Evolutionary conservation across 2,888 invertebrate genomes (phyloP), one percentile per base, ranked within the genome.

Genomic region (Pocota personata): DNA sequence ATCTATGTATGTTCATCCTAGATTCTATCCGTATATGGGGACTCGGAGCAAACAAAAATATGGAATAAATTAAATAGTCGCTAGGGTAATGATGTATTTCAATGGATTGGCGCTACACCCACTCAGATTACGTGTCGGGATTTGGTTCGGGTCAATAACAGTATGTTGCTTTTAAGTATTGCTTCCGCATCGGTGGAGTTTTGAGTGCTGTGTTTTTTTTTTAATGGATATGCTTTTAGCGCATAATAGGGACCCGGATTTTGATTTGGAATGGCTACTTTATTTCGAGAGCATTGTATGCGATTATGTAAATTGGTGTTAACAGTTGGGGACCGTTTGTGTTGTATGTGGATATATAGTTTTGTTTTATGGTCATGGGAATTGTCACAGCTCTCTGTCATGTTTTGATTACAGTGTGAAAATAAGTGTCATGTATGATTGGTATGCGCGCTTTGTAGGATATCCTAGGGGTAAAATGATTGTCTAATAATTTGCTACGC

Each of bases 301-400:
- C 35, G 57, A 58, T 67, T 76, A 76, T 76, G 76, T 48, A 76
- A 76, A 76, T 76, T 50, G 58, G 7, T 40, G n/a, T 60, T 60
- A 14, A 40, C 24, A 24, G 8, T 21, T 2, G 60, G 21, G 60
- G 7, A 24, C n/a, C n/a, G 40, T 60, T 40, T 52, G 16, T 52
- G 27, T 52, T 55, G 5, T n/a, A n/a, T n/a, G n/a, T n/a, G n/a
- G n/a, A n/a, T n/a, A n/a, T n/a, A n/a, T 8, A 14, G 37, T n/a
- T 37, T 0, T n/a, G 37, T 1, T 37, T 37, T 37, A 37, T n/a
- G 3, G n/a, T 37, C 37, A 0, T n/a, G n/a, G 37, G 37, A 32
- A 32, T 8, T 32, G 32, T 10, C 10, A 37, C n/a, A 24, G 24
- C 24, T 3, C 2, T 24, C 2, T 24, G 24, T 24, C n/a, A 35